phyloP scores from a whole-genome alignment of 1,140 invertebrate genomes.

The Wasmannia auropunctata region DNA sequence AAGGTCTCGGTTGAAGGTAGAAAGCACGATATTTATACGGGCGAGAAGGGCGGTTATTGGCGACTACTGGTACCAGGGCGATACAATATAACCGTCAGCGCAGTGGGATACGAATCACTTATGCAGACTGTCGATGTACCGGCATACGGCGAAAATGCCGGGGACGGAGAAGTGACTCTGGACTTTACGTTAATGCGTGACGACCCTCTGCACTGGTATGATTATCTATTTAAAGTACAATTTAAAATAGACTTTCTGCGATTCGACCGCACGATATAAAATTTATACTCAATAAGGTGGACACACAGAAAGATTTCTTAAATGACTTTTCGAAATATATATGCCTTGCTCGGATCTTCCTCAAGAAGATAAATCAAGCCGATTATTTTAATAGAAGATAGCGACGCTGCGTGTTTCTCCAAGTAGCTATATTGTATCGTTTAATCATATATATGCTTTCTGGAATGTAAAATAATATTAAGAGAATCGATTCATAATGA shows the following conservation, averaged over 20 bases:
- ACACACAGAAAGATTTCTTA: background rate
- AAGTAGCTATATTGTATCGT: slow-evolving; percentile 73
- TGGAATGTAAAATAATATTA: background rate
- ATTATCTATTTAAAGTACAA: slow-evolving; percentile 23
- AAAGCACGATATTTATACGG: slow-evolving; percentile 89
- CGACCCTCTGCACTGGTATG: slow-evolving; percentile 90
- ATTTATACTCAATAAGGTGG: background rate
- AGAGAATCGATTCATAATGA: slow-evolving; percentile 69
- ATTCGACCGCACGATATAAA: background rate
- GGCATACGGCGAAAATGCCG: slow-evolving; percentile 24
- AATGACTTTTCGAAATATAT: background rate
- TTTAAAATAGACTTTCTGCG: background rate
- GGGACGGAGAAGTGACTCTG: slow-evolving; percentile 86
- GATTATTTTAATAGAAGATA: background rate
- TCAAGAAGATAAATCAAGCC: background rate
- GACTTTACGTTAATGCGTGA: slow-evolving; percentile 93
- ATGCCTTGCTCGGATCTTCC: background rate
- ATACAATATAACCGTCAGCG: slow-evolving; percentile 93
- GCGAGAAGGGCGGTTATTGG: slow-evolving; percentile 96
- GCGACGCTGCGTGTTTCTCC: background rate
- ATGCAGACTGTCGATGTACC: slow-evolving; percentile 87
- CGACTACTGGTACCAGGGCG: slow-evolving; percentile 94
- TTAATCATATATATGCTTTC: slow-evolving; percentile 86
- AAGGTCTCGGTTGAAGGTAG: slow-evolving; percentile 91
- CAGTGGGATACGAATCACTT: slow-evolving; percentile 88